A percentile compares a stretch with the other conserved stretches of the same genome.
These are phyloP conservation scores for Sciaenops ocellatus DNA, from an alignment of 2,797 vertebrate species.

Conservation along the genomic window DNA sequence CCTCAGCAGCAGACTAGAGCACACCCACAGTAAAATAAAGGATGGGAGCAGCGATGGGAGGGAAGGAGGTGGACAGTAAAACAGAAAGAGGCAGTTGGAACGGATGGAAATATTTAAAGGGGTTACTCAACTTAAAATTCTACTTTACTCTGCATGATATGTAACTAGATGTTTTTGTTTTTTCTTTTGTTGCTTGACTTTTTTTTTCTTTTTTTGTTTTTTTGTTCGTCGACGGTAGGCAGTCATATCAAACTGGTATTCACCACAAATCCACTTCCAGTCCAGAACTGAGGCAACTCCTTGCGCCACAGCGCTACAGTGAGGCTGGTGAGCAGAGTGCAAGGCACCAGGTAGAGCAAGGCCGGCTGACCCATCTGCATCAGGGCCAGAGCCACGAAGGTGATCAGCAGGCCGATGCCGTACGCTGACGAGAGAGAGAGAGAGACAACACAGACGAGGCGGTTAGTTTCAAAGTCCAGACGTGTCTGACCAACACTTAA, in stretches of 20 bases:
- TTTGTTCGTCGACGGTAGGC: conserved; percentile 77
- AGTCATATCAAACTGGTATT: conserved; percentile 99
- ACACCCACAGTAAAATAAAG: conserved; percentile 76
- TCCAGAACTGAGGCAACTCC: conserved; percentile 96
- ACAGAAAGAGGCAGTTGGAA: conserved; percentile 71
- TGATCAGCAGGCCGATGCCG: conserved; percentile 95
- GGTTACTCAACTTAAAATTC: conserved; percentile 94
- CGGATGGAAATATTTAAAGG: conserved; percentile 70
- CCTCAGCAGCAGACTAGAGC: conserved; percentile 75
- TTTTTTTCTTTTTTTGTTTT: conserved; percentile 49
- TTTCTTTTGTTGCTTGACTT: conserved; percentile 28
- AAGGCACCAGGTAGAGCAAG: conserved; percentile 97
- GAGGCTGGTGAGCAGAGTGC: conserved; percentile 93
- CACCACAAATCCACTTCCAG: conserved; percentile 99
- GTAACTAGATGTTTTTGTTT: conserved; percentile 76
- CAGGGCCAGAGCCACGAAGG: conserved; percentile 94
- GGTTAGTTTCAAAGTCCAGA: neutral
- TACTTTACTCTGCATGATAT: conserved; percentile 85
- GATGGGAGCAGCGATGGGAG: conserved; percentile 49
- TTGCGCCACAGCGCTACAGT: conserved; percentile 92
- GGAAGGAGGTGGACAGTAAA: conserved; percentile 56
- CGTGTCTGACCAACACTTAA: neutral
- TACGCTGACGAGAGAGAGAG: conserved; percentile 85
- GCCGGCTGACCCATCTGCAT: conserved; percentile 97
- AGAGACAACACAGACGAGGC: neutral